Evolutionary conservation across 92 coral and sea anemone species (phyloP).

Genomic region (Galaxea fascicularis): DNA sequence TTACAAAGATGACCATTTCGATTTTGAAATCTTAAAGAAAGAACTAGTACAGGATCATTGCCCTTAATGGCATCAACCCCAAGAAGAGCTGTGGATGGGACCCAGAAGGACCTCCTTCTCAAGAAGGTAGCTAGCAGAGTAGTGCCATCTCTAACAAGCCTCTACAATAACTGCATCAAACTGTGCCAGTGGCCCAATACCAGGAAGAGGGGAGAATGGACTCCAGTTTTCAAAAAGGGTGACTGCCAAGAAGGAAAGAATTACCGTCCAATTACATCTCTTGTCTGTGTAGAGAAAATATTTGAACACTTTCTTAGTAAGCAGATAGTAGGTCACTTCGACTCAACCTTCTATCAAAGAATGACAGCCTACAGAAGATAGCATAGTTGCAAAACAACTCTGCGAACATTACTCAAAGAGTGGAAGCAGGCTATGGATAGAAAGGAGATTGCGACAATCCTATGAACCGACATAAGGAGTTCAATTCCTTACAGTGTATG

Average conservation of each 20-base stretch:
- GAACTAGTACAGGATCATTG: slow-evolving; percentile 61
- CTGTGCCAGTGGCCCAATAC: slow-evolving; percentile 33
- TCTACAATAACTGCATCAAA: slow-evolving; percentile 55
- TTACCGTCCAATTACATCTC: slow-evolving; percentile 66
- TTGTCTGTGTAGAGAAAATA: slow-evolving; percentile 55
- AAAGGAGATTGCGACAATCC: slow-evolving; percentile 53
- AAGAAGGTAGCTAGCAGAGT: slow-evolving; percentile 62
- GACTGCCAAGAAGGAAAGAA: slow-evolving; percentile 46
- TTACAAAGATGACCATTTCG: slow-evolving; percentile 14
- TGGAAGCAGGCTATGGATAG: slow-evolving; percentile 53
- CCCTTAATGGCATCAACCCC: slow-evolving; percentile 46
- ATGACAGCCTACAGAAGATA: background rate
- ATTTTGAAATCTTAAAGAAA: slow-evolving; percentile 43
- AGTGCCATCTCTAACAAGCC: slow-evolving; percentile 57
- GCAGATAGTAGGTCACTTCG: slow-evolving; percentile 47
- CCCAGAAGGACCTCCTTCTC: slow-evolving; percentile 39
- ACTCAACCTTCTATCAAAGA: too few relatives aligned
- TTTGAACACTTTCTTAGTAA: slow-evolving; percentile 60
- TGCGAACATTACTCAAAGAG: slow-evolving; percentile 25
- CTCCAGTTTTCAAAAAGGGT: slow-evolving; percentile 50
- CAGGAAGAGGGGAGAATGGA: slow-evolving; percentile 66
- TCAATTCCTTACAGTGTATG: slow-evolving; percentile 60
- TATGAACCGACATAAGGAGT: slow-evolving; percentile 38
- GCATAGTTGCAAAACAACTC: background rate
- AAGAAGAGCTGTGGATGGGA: slow-evolving; percentile 63